Conservation (phyloP, 2,113 vertebrate genomes). For the Acinonyx jubatus region DNA sequence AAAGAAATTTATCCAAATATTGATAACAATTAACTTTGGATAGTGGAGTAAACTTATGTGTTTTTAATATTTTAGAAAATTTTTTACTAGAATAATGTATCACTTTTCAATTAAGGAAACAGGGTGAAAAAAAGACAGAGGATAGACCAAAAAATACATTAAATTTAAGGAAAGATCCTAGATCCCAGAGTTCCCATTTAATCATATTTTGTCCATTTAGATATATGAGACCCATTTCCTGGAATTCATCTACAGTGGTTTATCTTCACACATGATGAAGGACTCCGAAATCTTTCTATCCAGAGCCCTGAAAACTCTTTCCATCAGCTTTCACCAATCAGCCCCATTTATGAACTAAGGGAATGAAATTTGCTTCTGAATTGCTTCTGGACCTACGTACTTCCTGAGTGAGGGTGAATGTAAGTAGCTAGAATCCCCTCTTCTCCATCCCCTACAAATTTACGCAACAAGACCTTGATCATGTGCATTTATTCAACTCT, state of each 20-base stretch:
- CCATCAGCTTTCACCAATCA: background rate
- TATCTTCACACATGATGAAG: background rate
- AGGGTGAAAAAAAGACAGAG: background rate
- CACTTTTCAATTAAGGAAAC: background rate
- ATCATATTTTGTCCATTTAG: background rate
- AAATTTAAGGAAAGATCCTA: background rate
- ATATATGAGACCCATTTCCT: background rate
- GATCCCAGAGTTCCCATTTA: background rate
- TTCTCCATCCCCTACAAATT: background rate
- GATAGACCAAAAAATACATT: background rate
- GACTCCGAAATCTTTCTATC: background rate
- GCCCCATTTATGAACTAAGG: background rate
- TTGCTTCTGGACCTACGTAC: background rate
- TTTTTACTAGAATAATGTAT: background rate
- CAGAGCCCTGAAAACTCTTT: background rate
- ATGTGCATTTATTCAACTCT: background rate
- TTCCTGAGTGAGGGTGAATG: background rate
- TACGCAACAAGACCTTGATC: background rate
- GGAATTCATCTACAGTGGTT: background rate
- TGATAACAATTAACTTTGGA: background rate
- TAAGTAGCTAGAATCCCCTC: background rate
- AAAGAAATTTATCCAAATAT: background rate
- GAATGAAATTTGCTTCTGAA: background rate
- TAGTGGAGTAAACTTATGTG: background rate
- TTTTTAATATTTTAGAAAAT: background rate